Base-by-base conservation (phyloP, 1,140 invertebrate genomes). In the Sitobion miscanthi region DNA sequence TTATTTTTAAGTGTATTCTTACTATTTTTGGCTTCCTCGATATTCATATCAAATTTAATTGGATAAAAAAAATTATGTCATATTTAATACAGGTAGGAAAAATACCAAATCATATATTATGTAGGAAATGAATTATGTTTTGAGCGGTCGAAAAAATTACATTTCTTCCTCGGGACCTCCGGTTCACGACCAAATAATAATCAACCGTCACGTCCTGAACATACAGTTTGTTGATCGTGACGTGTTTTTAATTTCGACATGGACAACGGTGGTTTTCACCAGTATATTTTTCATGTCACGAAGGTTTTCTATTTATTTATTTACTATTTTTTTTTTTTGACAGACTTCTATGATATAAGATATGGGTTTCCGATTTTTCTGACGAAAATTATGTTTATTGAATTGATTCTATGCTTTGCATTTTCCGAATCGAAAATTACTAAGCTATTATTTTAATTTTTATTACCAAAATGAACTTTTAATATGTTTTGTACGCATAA, bases 211-310 rank as follows among this genome's bases (percentile, higher is more conserved):
- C 91, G 82, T 93, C 38, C 77, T 52, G 25, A 57, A 86, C 45
- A 90, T n/a, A 91, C 77, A 54, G 77, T 86, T 49, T 57, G 91
- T 54, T 93, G 91, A 93, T 93, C 77, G 91, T 93, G 91, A 93
- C 91, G 77, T 85, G 91, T 93, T 93, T 93, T 93, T 93, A 93
- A 93, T 93, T 86, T 93, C 23, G 21, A 83, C 77, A 42, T 38
- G 30, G 69, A 92, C 89, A 83, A 83, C 49, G 77, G 49, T 93
- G 91, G 91, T 93, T 86, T 91, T 93, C 35, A 38, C 35, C n/a
- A 86, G 91, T 83, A 93, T 83, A 93, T 85, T 86, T 93, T 35
- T 52, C 38, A 83, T 69, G 82, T 30, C 91, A 93, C 23, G 91
- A 93, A 9, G 52, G 91, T 86, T 52, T 88, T 57, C 88, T 57